Evolutionary conservation across 2,113 vertebrate species (phyloP).

Genomic region (Petrocephalus microphthalmus): DNA sequence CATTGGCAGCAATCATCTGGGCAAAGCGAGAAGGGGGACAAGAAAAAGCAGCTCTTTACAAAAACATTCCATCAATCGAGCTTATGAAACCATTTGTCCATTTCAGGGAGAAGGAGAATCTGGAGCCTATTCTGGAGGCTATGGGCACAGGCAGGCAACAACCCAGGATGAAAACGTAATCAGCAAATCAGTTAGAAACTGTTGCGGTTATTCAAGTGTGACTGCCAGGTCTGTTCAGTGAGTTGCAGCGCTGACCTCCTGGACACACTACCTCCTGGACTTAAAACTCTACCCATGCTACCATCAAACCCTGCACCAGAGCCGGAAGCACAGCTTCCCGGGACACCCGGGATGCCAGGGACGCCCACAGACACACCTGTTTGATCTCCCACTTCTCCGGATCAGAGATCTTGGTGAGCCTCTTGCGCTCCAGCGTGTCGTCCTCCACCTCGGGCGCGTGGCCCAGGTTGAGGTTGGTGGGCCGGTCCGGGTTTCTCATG

Average conservation of each 20-base stretch:
- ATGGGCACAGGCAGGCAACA: not conserved
- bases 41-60: not conserved
- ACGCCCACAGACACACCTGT: constrained; percentile 62
- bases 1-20: constrained; percentile 98
- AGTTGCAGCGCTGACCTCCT: not conserved
- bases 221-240: not conserved
- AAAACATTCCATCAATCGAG: not conserved
- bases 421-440: constrained; percentile 86
- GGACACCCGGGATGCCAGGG: not conserved
- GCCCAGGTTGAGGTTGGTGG: constrained; percentile 84
- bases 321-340: not conserved
- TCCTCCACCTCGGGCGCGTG: constrained; percentile 87
- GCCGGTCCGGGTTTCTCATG: constrained; percentile 91
- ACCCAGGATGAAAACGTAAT: not conserved
- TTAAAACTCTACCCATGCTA: not conserved
- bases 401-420: constrained; percentile 94
- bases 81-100: not conserved
- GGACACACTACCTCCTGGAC: not conserved
- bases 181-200: not conserved
- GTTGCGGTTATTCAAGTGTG: not conserved
- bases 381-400: constrained; percentile 98
- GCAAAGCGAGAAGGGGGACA: constrained; percentile 4
- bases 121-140: not conserved
- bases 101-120: not conserved
- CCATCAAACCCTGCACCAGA: not conserved